These are phyloP conservation scores for Crocodylus rhombifer DNA, from an alignment of 2,797 vertebrate species.

Conservation along the genomic window DNA sequence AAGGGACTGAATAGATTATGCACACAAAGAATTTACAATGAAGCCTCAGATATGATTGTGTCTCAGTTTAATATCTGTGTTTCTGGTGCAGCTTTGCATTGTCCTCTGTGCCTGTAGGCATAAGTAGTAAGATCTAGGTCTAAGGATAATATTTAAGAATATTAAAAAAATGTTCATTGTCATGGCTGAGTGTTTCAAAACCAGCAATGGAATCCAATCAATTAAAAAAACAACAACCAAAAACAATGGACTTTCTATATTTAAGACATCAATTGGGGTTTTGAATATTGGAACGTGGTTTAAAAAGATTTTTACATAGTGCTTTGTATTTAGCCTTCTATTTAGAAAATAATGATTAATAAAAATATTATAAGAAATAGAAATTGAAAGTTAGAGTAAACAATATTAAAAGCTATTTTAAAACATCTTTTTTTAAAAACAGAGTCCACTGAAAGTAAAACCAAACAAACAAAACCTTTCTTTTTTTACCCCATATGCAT, in stretches of 20 bases:
- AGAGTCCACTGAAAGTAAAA: not conserved
- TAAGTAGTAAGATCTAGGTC: not conserved
- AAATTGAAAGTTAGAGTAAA: not conserved
- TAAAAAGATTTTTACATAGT: not conserved
- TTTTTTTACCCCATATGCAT: not conserved
- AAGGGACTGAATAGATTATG: not conserved
- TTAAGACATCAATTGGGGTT: not conserved
- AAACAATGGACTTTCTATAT: not conserved
- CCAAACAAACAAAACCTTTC: not conserved
- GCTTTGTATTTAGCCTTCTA: not conserved
- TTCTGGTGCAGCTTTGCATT: not conserved
- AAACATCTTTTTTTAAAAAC: not conserved
- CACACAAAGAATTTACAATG: not conserved
- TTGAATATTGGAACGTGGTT: not conserved
- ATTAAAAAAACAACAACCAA: not conserved
- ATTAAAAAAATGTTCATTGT: not conserved
- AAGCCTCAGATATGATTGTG: not conserved
- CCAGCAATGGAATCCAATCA: not conserved
- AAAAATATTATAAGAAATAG: not conserved
- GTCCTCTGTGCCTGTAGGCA: not conserved
- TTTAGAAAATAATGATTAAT: not conserved
- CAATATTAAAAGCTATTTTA: not conserved
- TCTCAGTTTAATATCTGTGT: not conserved
- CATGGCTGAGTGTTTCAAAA: not conserved
- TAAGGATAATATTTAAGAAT: not conserved